Conservation (phyloP, 2,113 vertebrate genomes). For the Pygoscelis antarcticus region DNA sequence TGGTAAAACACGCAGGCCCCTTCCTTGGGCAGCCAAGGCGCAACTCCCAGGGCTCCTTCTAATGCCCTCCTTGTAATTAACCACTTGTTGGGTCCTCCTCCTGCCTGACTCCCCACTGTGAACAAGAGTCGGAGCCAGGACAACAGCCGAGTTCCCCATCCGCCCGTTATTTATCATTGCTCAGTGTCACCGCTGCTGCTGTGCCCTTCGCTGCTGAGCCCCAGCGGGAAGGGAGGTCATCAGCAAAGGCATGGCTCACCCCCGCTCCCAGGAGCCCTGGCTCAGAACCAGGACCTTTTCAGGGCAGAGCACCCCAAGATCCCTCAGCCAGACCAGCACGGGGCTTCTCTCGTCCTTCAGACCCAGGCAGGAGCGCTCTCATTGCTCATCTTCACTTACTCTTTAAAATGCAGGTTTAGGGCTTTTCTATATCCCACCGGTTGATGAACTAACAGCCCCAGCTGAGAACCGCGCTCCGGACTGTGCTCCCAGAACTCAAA, state of each 20-base stretch:
- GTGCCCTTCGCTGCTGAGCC: background rate
- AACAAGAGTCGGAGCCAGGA: background rate
- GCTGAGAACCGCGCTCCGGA: background rate
- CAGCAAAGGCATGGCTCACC: background rate
- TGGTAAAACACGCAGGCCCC: background rate
- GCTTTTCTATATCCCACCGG: background rate
- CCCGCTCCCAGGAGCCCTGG: accelerated
- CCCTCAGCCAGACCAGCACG: background rate
- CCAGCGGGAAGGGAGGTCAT: background rate
- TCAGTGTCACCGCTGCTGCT: background rate
- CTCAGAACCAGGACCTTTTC: background rate
- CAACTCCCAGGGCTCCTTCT: background rate
- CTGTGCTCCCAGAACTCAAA: constrained; percentile 2
- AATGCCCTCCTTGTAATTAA: too few relatives aligned
- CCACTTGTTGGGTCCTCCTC: background rate
- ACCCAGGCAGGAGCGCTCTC: background rate
- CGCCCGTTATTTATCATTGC: accelerated
- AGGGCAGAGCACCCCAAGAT: background rate
- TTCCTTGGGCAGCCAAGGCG: background rate
- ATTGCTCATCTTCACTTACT: background rate
- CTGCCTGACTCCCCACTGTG: background rate
- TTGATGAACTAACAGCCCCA: background rate
- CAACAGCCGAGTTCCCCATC: background rate
- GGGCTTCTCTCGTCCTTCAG: background rate
- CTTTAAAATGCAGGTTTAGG: background rate